Evolutionary conservation across 2,888 invertebrate genomes (phyloP).

Genomic region (Macroteleia sp.): DNA sequence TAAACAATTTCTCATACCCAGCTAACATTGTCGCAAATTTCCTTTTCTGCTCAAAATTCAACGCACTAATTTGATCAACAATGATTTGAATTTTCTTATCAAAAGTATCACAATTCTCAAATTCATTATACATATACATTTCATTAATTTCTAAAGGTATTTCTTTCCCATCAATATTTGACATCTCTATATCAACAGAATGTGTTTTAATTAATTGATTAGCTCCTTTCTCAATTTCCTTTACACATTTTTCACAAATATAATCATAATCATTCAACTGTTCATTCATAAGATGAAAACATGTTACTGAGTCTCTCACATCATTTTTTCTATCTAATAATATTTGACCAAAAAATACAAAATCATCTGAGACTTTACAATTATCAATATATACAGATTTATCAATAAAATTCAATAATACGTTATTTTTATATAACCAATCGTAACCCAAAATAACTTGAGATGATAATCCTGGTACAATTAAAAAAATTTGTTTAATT

Average conservation of each 20-base stretch:
- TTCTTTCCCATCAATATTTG: too few relatives aligned
- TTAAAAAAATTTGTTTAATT: conserved; percentile 26
- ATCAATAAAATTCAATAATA: neutral
- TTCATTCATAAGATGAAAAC: too few relatives aligned
- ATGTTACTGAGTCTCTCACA: too few relatives aligned
- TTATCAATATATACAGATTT: neutral
- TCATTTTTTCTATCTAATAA: too few relatives aligned
- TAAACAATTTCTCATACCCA: too few relatives aligned
- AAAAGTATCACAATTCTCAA: neutral
- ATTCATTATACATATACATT: neutral
- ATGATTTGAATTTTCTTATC: neutral
- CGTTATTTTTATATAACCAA: conserved; percentile 7
- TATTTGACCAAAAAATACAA: neutral
- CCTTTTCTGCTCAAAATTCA: neutral
- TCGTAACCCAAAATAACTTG: conserved; percentile 56
- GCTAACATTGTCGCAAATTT: neutral
- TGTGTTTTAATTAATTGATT: too few relatives aligned
- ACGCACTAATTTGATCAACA: neutral
- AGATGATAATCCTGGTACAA: conserved; percentile 48
- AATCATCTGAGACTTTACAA: neutral
- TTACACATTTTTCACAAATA: too few relatives aligned
- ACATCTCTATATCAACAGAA: too few relatives aligned
- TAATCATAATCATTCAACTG: too few relatives aligned
- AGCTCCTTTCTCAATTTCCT: too few relatives aligned
- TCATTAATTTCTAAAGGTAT: neutral